Percentiles rank a stretch among this genome's conserved stretches.
phyloP scores from a whole-genome alignment of 2,113 vertebrate genomes.

The Peromyscus polionotus region DNA sequence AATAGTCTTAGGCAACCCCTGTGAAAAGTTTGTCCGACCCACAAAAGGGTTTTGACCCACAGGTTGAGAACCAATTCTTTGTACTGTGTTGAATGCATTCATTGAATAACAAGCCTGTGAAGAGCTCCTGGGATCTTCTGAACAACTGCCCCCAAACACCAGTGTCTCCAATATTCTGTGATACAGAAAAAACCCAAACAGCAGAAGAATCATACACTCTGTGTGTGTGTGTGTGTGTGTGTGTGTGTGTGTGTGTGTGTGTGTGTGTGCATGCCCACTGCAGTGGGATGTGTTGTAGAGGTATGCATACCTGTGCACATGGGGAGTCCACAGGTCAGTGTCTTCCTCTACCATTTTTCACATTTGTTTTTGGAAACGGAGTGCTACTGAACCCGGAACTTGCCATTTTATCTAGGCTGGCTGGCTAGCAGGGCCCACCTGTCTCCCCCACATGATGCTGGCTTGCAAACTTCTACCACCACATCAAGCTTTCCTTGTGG shows the following conservation, averaged over 20 bases:
- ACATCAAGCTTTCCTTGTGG: not conserved
- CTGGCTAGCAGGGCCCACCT: not conserved
- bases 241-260: not conserved
- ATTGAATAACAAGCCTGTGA: not conserved
- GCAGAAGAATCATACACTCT: not conserved
- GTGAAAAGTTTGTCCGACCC: not conserved
- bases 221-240: not conserved
- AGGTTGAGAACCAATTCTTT: not conserved
- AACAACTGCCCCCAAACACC: conserved; percentile 1
- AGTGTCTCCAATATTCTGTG: not conserved
- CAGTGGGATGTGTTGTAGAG: not conserved
- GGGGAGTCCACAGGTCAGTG: not conserved
- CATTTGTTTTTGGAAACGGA: not conserved
- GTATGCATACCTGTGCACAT: too few relatives aligned
- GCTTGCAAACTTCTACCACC: not conserved
- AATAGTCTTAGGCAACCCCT: not conserved
- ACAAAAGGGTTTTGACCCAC: not conserved
- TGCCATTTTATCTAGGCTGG: not conserved
- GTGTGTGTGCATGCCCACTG: not conserved
- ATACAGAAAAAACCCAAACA: not conserved
- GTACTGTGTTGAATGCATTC: not conserved
- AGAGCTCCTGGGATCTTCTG: not conserved
- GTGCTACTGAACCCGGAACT: not conserved
- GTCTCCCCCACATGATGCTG: not conserved
- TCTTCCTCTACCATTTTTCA: not conserved